Percentiles rank a stretch among this genome's conserved stretches.
phyloP scores from a whole-genome alignment of 2,888 invertebrate species.

The Monoplex corrugatus region DNA sequence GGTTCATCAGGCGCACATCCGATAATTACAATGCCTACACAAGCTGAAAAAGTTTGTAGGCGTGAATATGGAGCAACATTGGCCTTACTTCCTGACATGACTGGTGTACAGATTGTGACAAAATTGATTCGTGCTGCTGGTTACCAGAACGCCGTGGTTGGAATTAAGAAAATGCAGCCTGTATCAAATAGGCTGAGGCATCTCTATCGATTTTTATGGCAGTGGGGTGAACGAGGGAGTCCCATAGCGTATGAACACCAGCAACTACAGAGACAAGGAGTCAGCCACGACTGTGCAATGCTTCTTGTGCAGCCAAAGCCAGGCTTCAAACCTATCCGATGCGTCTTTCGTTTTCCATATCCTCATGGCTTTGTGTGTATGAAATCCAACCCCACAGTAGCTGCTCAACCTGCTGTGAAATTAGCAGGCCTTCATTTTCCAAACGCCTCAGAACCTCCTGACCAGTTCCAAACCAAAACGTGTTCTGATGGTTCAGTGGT shows the following conservation, averaged over 20 bases:
- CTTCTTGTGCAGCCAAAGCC: neutral
- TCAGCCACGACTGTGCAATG: constrained; percentile 24
- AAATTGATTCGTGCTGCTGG: constrained; percentile 3
- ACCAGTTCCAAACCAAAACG: constrained; percentile 24
- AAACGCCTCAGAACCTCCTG: neutral
- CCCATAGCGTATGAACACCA: constrained; percentile 33
- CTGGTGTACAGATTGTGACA: neutral
- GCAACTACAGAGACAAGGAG: neutral
- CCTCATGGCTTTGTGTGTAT: constrained; percentile 34
- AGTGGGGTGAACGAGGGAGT: constrained; percentile 40
- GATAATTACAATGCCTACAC: neutral
- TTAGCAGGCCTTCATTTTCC: neutral
- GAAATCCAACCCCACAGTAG: neutral
- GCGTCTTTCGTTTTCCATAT: neutral
- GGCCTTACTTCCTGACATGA: neutral
- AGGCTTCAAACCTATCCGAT: neutral
- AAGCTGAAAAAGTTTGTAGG: neutral
- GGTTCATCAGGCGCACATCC: neutral
- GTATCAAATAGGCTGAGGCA: neutral
- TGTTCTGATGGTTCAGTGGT: constrained; percentile 40
- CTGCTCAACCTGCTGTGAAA: neutral
- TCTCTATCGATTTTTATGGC: constrained; percentile 43
- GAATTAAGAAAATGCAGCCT: constrained; percentile 15
- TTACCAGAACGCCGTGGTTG: neutral
- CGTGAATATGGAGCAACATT: neutral